A percentile compares a stretch with the other conserved stretches of the same genome.
Conservation (phyloP, 2,888 invertebrate species). For the Synergus gifuensis region DNA sequence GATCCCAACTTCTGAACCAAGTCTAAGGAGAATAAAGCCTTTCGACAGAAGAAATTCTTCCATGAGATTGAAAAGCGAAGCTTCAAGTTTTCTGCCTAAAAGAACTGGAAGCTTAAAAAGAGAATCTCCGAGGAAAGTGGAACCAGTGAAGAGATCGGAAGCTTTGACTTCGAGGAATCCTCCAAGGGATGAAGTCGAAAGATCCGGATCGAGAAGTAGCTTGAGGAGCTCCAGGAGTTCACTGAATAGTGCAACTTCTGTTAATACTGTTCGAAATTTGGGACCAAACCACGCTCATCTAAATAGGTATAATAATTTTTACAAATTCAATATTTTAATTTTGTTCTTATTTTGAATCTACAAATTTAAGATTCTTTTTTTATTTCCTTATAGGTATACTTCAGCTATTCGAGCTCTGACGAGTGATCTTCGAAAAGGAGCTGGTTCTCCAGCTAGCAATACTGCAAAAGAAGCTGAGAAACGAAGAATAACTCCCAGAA, state of each 20-base stretch:
- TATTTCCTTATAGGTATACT: constrained; percentile 79
- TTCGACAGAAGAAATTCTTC: constrained; percentile 49
- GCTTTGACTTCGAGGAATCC: constrained; percentile 43
- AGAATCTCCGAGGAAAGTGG: constrained; percentile 52
- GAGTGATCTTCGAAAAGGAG: constrained; percentile 72
- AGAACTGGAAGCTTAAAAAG: constrained; percentile 65
- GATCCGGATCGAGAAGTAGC: constrained; percentile 89
- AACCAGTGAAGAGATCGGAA: constrained; percentile 36
- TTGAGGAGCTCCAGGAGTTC: constrained; percentile 91
- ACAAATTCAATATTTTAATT: neutral
- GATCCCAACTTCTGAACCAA: constrained; percentile 30
- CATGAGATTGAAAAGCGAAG: constrained; percentile 44
- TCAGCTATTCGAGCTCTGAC: constrained; percentile 78
- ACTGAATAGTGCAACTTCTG: constrained; percentile 88
- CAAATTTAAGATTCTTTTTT: neutral
- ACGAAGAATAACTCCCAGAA: constrained; percentile 60
- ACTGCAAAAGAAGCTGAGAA: constrained; percentile 58
- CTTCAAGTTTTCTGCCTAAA: constrained; percentile 71
- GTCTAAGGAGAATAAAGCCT: constrained; percentile 43
- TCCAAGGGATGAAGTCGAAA: constrained; percentile 82
- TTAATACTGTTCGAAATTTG: constrained; percentile 87
- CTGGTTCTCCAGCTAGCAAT: constrained; percentile 43
- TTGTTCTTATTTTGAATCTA: neutral
- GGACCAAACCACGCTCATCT: constrained; percentile 72
- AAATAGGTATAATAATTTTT: constrained; percentile 51